phyloP scores from a whole-genome alignment of 1,140 invertebrate species.

The Drosophila athabasca region DNA sequence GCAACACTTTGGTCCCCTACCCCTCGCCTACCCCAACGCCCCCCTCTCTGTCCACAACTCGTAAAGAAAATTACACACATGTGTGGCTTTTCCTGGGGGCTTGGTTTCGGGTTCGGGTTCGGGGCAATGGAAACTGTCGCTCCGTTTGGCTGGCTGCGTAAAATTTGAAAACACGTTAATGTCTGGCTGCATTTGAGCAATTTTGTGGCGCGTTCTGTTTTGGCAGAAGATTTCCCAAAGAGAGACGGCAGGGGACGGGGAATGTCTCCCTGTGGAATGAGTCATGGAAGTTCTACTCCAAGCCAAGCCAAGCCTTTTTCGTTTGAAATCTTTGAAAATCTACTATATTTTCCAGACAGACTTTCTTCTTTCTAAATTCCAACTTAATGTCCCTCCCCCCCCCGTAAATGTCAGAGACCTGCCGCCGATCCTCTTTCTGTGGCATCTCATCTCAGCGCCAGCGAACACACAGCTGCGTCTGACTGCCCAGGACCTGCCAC shows the following conservation, averaged over 20 bases:
- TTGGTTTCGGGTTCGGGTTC: neutral
- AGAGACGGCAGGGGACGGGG: neutral
- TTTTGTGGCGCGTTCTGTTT: conserved; percentile 56
- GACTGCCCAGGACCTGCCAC: conserved; percentile 30
- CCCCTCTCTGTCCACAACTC: conserved; percentile 18
- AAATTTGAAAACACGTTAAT: conserved; percentile 71
- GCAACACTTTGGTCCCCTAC: conserved; percentile 48
- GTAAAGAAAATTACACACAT: conserved; percentile 80
- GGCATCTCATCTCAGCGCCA: too few species aligned
- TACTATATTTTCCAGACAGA: neutral
- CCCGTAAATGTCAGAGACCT: too few species aligned
- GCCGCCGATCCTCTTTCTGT: too few species aligned
- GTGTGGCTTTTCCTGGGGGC: conserved; percentile 64
- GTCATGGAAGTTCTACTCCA: conserved; percentile 17
- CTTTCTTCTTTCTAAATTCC: neutral
- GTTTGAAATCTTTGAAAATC: too few species aligned
- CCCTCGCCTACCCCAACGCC: neutral
- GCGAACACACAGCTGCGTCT: too few species aligned
- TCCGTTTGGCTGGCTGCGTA: conserved; percentile 59
- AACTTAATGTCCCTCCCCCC: too few species aligned
- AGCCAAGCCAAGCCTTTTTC: neutral
- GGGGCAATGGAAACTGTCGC: conserved; percentile 28
- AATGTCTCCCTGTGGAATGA: conserved; percentile 7
- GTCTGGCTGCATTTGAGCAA: conserved; percentile 71
- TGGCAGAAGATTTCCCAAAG: conserved; percentile 18